Conservation (phyloP, 1,140 invertebrate genomes). For the Latrodectus geometricus region DNA sequence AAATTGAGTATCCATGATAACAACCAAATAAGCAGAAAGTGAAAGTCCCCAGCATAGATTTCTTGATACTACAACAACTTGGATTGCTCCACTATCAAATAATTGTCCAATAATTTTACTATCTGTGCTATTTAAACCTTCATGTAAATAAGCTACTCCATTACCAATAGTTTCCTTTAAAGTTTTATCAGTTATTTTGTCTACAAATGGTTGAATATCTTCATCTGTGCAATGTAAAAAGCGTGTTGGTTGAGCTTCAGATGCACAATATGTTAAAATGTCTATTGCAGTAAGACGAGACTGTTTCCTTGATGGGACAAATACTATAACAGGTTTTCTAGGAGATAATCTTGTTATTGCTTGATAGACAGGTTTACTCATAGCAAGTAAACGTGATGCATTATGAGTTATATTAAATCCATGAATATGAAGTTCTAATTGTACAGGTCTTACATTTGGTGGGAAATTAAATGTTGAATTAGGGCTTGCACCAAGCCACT, state of each 20-base stretch:
- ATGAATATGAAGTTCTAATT: slow-evolving; percentile 94
- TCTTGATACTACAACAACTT: slow-evolving; percentile 89
- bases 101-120: slow-evolving; percentile 90
- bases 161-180: slow-evolving; percentile 87
- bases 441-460: slow-evolving; percentile 94
- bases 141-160: slow-evolving; percentile 97
- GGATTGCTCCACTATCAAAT: slow-evolving; percentile 92
- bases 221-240: slow-evolving; percentile 92
- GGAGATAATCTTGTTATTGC: slow-evolving; percentile 89
- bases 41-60: slow-evolving; percentile 93
- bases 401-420: slow-evolving; percentile 99
- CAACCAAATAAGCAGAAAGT: slow-evolving; percentile 89
- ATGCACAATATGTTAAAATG: slow-evolving; percentile 90
- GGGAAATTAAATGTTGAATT: slow-evolving; percentile 98
- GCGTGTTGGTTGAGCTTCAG: slow-evolving; percentile 83
- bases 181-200: slow-evolving; percentile 86
- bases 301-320: slow-evolving; percentile 95
- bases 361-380: slow-evolving; percentile 98
- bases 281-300: slow-evolving; percentile 94
- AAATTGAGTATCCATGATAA: slow-evolving; percentile 97
- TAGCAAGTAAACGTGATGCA: slow-evolving; percentile 91
- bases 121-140: slow-evolving; percentile 88
- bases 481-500: slow-evolving; percentile 95
- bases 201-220: slow-evolving; percentile 87
- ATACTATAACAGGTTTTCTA: slow-evolving; percentile 92